Evolutionary conservation across 2,113 vertebrate species (phyloP).

Genomic region (Xenus cinereus): DNA sequence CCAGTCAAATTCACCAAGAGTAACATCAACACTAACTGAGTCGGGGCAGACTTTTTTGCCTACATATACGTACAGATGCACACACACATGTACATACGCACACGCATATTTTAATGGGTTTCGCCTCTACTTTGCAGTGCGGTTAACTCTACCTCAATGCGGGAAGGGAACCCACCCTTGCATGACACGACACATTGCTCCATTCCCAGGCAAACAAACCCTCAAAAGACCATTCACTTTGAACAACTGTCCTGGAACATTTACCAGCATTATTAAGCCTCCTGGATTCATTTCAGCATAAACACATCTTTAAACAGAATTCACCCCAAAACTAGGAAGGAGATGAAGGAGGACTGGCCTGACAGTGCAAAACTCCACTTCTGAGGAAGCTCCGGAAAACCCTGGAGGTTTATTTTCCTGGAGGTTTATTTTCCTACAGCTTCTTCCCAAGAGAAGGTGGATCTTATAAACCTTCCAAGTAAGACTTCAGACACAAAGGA

Average conservation of each 20-base stretch:
- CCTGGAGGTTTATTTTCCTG: background rate
- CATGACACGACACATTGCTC: background rate
- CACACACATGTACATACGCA: background rate
- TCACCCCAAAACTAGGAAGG: background rate
- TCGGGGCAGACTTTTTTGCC: background rate
- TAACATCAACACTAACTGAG: background rate
- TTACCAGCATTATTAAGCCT: background rate
- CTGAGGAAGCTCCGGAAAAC: background rate
- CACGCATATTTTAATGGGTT: rapidly evolving
- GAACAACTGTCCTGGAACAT: background rate
- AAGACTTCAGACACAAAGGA: background rate
- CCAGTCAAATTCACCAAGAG: background rate
- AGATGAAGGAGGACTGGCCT: background rate
- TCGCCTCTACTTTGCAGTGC: background rate
- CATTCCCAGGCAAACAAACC: background rate
- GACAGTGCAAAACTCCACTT: background rate
- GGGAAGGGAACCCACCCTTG: background rate
- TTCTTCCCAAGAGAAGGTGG: background rate
- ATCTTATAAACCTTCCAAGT: background rate
- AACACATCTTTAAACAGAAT: background rate
- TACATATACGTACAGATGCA: background rate
- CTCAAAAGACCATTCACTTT: background rate
- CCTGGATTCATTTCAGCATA: background rate
- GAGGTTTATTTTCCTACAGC: background rate
- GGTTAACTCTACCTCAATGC: background rate